A percentile compares a stretch with the other conserved stretches of the same genome.
Conservation (phyloP, 2,797 vertebrate genomes). For the Rhinoraja longicauda region DNA sequence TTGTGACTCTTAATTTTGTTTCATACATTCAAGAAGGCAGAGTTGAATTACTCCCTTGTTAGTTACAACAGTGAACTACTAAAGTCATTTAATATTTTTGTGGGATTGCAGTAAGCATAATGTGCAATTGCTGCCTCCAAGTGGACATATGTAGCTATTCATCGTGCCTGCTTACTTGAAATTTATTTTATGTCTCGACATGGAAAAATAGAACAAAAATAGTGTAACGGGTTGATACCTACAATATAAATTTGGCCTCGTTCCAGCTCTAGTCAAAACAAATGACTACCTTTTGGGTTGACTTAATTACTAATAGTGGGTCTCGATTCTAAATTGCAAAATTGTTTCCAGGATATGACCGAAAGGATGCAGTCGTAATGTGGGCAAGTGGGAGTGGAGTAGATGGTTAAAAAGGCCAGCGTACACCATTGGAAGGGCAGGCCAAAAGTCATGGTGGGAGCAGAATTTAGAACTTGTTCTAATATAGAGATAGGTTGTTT, state of each 20-base stretch:
- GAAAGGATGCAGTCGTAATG: too few relatives aligned
- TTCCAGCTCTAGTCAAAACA: not conserved
- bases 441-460: not conserved
- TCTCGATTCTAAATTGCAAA: not conserved
- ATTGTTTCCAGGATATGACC: not conserved
- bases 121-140: not conserved
- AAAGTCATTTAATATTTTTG: not conserved
- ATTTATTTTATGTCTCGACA: not conserved
- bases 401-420: not conserved
- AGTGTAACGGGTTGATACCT: not conserved
- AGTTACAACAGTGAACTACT: not conserved
- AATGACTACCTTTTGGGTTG: not conserved
- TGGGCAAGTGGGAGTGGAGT: too few relatives aligned
- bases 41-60: not conserved
- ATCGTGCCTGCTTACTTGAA: not conserved
- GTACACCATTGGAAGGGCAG: not conserved
- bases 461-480: not conserved
- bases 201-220: not conserved
- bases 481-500: not conserved
- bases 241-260: not conserved
- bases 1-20: too few relatives aligned
- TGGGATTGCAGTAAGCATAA: not conserved
- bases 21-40: not conserved
- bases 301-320: not conserved
- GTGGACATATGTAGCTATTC: not conserved